Evolutionary conservation across 35 echinoderm and acorn worm genomes (phyloP), one percentile per base, ranked within the genome.

Genomic region (Stichopus chloronotus): DNA sequence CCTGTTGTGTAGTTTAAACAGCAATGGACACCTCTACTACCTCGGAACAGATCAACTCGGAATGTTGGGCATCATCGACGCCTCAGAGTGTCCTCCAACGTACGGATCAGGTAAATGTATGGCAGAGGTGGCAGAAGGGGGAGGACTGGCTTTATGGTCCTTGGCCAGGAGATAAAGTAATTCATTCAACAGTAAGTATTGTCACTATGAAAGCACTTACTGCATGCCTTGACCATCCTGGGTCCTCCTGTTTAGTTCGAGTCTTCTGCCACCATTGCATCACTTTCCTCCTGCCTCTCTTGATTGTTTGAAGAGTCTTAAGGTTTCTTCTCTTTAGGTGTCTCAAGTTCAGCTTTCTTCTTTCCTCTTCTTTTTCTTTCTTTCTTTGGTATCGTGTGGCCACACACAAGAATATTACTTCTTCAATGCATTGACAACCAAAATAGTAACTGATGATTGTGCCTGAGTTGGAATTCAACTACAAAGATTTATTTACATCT

Each of bases 81-180:
- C 97, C 13, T 96, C 97, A 63, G 97, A 98, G 58, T 98, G 97
- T 84, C 97, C 97, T 3, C 97, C 97, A 43, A 98, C 97, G 6
- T 98, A 90, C 91, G 95, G 97, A 17, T 90, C 97, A 93, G 86
- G 97, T 96, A 22, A 93, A 43, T 43, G 65, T 91, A 59, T 56
- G 55, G 56, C 17, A 61, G 13, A 72, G 69, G 22, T 16, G 24
- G 19, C 13, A 16, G 13, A 9, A 87, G 19, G 13, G 11, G 30
- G 69, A 16, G 22, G 22, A 72, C 69, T 72, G 69, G 30, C 0
- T 11, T 11, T 25, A 81, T 25, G 14, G 25, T 25, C 78, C 7
- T 83, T 8, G 14, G 53, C 80, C 24, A 43, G 30, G 30, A 43
- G 30, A 43, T 43, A 43, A 43, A 43, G 30, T 43, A 43, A 43